Evolutionary conservation across 1,140 invertebrate genomes (phyloP).

Genomic region (Sarcophaga peregrina): DNA sequence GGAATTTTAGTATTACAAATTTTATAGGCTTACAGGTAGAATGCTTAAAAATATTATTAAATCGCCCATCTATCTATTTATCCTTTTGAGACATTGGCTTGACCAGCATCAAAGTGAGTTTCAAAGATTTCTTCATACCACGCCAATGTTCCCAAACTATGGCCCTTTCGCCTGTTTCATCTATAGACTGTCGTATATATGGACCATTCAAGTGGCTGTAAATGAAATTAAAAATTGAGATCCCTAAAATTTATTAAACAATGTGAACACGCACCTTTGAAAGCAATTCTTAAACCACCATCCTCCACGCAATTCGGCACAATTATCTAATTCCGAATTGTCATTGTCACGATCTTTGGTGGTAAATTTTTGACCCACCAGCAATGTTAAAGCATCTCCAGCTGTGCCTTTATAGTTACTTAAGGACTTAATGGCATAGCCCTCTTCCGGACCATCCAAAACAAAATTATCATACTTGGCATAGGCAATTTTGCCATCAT

Average conservation of each 20-base stretch:
- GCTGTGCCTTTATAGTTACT: conserved; percentile 75
- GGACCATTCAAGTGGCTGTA: conserved; percentile 1
- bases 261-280: neutral
- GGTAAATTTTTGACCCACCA: conserved; percentile 78
- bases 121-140: neutral
- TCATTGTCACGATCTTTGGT: conserved; percentile 80
- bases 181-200: neutral
- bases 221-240: neutral
- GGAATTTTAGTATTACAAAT: too few species aligned
- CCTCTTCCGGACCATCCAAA: conserved; percentile 72
- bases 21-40: too few species aligned
- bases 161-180: neutral
- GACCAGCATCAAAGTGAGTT: neutral
- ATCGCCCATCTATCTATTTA: too few species aligned
- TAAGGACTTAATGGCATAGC: conserved; percentile 74
- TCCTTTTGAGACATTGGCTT: neutral
- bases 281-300: conserved; percentile 69
- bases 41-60: too few species aligned
- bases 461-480: conserved; percentile 75
- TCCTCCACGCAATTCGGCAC: conserved; percentile 73
- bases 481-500: conserved; percentile 68
- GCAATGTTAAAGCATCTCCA: conserved; percentile 75
- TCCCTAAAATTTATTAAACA: neutral
- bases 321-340: conserved; percentile 73
- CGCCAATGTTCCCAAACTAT: neutral